These are phyloP conservation scores for Cygnus olor DNA, from an alignment of 2,797 vertebrate genomes.

Conservation along the genomic window DNA sequence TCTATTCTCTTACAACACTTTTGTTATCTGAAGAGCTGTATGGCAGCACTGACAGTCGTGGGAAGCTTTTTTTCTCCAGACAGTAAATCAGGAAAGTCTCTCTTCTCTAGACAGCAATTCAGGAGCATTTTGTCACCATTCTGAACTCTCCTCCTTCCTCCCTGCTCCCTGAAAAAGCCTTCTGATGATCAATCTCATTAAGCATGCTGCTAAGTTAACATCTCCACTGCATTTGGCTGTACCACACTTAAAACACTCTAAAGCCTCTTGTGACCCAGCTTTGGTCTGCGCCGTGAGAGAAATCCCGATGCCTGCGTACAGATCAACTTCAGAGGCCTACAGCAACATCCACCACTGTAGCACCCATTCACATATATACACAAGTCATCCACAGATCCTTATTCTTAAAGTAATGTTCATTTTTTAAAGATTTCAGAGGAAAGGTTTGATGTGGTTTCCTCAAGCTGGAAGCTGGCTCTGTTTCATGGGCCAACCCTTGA, in stretches of 20 bases:
- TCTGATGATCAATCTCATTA: background rate
- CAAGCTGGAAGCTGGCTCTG: background rate
- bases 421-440: background rate
- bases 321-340: background rate
- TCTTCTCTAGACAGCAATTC: background rate
- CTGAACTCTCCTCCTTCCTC: background rate
- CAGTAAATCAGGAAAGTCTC: background rate
- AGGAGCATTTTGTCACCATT: slow-evolving; percentile 8
- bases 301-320: background rate
- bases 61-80: background rate
- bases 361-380: background rate
- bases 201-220: background rate
- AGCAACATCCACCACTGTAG: background rate
- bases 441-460: background rate
- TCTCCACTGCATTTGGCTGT: background rate
- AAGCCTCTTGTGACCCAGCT: background rate
- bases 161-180: slow-evolving; percentile 20
- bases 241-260: background rate
- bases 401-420: background rate
- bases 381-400: background rate
- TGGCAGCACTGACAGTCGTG: background rate
- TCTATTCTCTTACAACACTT: background rate
- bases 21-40: background rate
- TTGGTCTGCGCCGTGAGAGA: background rate
- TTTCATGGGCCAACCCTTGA: background rate